Evolutionary conservation across 2,888 invertebrate species (phyloP).

Genomic region (Catotricha subobsoleta): DNA sequence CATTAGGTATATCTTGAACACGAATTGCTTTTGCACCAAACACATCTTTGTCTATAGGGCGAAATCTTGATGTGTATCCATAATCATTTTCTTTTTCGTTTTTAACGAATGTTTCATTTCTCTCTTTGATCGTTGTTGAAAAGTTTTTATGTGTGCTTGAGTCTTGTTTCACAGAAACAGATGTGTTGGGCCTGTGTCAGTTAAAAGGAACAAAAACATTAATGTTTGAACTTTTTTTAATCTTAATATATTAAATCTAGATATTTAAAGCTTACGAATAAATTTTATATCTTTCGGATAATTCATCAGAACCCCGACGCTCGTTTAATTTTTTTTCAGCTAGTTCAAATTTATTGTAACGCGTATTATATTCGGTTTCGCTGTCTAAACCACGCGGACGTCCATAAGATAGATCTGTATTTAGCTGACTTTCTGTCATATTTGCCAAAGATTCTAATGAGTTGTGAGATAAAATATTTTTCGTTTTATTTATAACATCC

Average conservation of each 20-base stretch:
- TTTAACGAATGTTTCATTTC: conserved; percentile 24
- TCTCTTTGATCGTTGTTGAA: conserved; percentile 27
- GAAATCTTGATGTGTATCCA: conserved; percentile 21
- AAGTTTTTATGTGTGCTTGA: conserved; percentile 26
- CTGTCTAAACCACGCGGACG: conserved; percentile 35
- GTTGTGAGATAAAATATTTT: conserved; percentile 49
- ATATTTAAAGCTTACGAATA: conserved; percentile 6
- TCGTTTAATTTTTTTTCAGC: conserved; percentile 17
- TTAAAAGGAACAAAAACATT: not conserved
- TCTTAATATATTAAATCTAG: not conserved
- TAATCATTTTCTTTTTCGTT: conserved; percentile 16
- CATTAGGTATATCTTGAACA: conserved; percentile 73
- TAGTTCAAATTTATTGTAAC: conserved; percentile 36
- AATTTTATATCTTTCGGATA: conserved; percentile 16
- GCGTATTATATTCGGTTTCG: conserved; percentile 42
- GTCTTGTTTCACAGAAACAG: conserved; percentile 26
- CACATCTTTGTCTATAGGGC: conserved; percentile 37
- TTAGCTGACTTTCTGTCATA: conserved; percentile 41
- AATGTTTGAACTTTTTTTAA: not conserved
- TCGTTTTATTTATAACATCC: conserved; percentile 67
- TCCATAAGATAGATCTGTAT: conserved; percentile 30
- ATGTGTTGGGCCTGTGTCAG: conserved; percentile 22
- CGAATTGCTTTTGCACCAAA: conserved; percentile 68
- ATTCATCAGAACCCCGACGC: conserved; percentile 20
- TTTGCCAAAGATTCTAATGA: conserved; percentile 54